Evolutionary conservation across 2,888 invertebrate genomes (phyloP).

Genomic region (Capitulum mitella): DNA sequence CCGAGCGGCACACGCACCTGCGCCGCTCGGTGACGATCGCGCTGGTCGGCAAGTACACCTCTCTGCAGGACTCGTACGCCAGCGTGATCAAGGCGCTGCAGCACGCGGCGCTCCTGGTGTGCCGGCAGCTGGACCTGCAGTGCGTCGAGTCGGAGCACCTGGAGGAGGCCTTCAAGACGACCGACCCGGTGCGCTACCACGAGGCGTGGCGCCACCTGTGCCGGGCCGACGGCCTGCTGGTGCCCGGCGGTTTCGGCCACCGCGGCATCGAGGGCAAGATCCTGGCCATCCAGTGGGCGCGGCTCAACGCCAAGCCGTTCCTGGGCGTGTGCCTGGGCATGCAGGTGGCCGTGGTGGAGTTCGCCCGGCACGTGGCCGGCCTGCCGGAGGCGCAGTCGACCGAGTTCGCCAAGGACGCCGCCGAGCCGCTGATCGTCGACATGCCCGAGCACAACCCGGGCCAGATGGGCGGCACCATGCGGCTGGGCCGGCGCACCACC

Average conservation of each 20-base stretch:
- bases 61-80: constrained; percentile 90
- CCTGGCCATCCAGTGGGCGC: constrained; percentile 84
- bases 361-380: constrained; percentile 55
- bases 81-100: constrained; percentile 91
- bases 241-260: constrained; percentile 96
- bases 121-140: constrained; percentile 71
- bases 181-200: constrained; percentile 75
- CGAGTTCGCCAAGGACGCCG: constrained; percentile 68
- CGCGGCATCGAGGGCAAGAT: constrained; percentile 96
- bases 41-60: constrained; percentile 94
- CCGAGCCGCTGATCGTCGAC: constrained; percentile 80
- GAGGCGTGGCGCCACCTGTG: constrained; percentile 90
- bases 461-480: constrained; percentile 94
- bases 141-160: constrained; percentile 88
- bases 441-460: constrained; percentile 98
- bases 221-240: constrained; percentile 68
- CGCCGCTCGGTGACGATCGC: constrained; percentile 80
- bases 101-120: constrained; percentile 80
- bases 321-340: constrained; percentile 96
- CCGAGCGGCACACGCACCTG: constrained; percentile 72
- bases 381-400: constrained; percentile 73
- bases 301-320: constrained; percentile 80
- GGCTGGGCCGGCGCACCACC: constrained; percentile 87
- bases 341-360: constrained; percentile 94
- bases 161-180: constrained; percentile 62